A percentile compares a stretch with the other conserved stretches of the same genome.
phyloP scores from a whole-genome alignment of 2,113 vertebrate species.

The Cinclus cinclus region DNA sequence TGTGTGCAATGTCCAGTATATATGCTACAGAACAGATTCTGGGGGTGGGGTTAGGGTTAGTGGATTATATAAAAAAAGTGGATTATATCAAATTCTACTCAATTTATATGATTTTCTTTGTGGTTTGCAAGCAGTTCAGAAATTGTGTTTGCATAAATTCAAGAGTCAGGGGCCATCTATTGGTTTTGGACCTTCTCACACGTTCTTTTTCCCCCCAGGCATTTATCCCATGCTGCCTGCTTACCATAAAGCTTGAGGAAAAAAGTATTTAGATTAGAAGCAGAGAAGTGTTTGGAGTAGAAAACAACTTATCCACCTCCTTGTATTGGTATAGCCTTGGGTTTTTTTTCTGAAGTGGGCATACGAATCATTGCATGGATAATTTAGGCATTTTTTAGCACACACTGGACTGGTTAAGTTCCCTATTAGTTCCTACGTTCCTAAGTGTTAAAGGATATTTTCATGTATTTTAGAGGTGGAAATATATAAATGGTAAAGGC shows the following conservation, averaged over 20 bases:
- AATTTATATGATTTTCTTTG: not conserved
- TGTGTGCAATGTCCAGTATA: not conserved
- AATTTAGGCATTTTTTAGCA: not conserved
- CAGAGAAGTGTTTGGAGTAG: not conserved
- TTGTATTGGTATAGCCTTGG: not conserved
- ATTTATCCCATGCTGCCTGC: not conserved
- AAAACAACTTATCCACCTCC: not conserved
- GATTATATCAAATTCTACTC: not conserved
- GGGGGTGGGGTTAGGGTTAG: too few species aligned
- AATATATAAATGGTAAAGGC: not conserved
- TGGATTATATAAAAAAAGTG: not conserved
- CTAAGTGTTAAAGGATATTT: not conserved
- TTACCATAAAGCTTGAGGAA: not conserved
- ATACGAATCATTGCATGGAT: not conserved
- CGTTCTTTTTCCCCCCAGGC: accelerated
- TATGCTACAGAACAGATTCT: not conserved
- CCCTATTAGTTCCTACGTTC: too few species aligned
- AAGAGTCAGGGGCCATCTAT: not conserved
- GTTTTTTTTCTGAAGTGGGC: not conserved
- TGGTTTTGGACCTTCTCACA: not conserved
- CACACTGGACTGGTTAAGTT: not conserved
- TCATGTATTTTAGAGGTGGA: not conserved
- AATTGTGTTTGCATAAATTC: not conserved
- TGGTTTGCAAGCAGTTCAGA: not conserved
- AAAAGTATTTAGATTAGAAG: not conserved